A percentile compares a stretch with the other conserved stretches of the same genome.
Evolutionary conservation across 2,888 invertebrate genomes (phyloP).

Genomic region (Cephus pulcher): DNA sequence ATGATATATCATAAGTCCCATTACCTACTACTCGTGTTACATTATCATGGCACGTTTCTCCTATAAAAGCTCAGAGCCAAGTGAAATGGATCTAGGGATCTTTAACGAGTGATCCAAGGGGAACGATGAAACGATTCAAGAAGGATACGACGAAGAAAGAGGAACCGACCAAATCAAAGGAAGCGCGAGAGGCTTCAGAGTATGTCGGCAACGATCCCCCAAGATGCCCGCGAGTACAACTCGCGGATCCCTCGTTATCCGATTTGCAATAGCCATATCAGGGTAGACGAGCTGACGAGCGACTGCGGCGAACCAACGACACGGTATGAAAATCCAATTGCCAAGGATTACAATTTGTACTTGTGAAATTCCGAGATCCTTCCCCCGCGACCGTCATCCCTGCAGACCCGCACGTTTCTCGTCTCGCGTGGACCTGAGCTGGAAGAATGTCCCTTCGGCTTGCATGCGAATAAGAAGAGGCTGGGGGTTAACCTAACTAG

Average conservation of each 20-base stretch:
- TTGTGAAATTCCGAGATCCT: conserved; percentile 5
- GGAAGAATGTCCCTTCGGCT: conserved; percentile 11
- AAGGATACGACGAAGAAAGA: not conserved
- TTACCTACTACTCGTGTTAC: conserved; percentile 44
- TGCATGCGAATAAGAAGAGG: not conserved
- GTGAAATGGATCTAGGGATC: conserved; percentile 37
- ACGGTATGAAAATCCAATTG: conserved; percentile 35
- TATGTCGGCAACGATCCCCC: no score
- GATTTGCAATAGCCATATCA: no score
- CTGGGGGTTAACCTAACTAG: no score
- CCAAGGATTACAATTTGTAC: conserved; percentile 43
- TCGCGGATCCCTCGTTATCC: no score
- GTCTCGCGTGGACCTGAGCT: not conserved
- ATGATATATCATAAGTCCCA: conserved; percentile 56
- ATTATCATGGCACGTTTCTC: conserved; percentile 51
- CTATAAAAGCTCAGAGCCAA: conserved; percentile 41
- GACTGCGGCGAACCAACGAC: not conserved
- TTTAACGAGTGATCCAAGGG: not conserved
- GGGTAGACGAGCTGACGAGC: no score
- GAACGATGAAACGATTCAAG: not conserved
- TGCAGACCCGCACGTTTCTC: not conserved
- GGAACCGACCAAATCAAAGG: not conserved
- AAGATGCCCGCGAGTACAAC: no score
- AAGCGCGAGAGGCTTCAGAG: no score
- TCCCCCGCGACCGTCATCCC: conserved; percentile 6